Conservation (phyloP, 2,888 invertebrate species). For the Tiphia femorata region DNA sequence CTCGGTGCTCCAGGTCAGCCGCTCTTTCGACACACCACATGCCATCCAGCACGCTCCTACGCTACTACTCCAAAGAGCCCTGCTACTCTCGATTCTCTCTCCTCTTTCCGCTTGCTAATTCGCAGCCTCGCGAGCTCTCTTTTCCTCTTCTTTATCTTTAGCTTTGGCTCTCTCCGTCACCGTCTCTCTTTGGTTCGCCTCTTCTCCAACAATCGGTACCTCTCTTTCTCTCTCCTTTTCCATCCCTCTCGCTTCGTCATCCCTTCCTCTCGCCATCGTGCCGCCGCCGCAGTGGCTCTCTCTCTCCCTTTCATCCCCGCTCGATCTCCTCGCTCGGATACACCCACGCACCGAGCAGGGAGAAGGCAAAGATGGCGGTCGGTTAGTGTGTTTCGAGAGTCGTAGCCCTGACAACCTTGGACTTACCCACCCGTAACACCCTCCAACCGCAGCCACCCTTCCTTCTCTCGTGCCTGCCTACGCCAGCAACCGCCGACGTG, state of each 20-base stretch:
- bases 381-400: constrained; percentile 65
- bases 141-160: too few relatives aligned
- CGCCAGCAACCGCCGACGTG: constrained; percentile 5
- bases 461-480: constrained; percentile 18
- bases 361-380: constrained; percentile 51
- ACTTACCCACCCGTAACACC: constrained; percentile 61
- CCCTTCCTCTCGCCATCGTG: constrained; percentile 15
- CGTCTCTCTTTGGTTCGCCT: constrained; percentile 4
- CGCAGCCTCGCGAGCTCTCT: too few relatives aligned
- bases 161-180: background rate
- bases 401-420: constrained; percentile 68
- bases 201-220: constrained; percentile 7
- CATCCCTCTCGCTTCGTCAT: constrained; percentile 16
- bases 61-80: background rate
- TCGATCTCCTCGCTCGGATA: constrained; percentile 49
- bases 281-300: constrained; percentile 7
- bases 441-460: constrained; percentile 30
- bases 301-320: constrained; percentile 32
- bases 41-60: constrained; percentile 6
- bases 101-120: too few relatives aligned
- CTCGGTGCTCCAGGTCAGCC: background rate
- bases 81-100: too few relatives aligned
- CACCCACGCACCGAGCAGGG: constrained; percentile 52
- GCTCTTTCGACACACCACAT: background rate
- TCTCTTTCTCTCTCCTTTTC: constrained; percentile 8